A percentile compares a stretch with the other conserved stretches of the same genome.
These are phyloP conservation scores for Psilopogon haemacephalus DNA, from an alignment of 2,113 vertebrate species.

Conservation along the genomic window DNA sequence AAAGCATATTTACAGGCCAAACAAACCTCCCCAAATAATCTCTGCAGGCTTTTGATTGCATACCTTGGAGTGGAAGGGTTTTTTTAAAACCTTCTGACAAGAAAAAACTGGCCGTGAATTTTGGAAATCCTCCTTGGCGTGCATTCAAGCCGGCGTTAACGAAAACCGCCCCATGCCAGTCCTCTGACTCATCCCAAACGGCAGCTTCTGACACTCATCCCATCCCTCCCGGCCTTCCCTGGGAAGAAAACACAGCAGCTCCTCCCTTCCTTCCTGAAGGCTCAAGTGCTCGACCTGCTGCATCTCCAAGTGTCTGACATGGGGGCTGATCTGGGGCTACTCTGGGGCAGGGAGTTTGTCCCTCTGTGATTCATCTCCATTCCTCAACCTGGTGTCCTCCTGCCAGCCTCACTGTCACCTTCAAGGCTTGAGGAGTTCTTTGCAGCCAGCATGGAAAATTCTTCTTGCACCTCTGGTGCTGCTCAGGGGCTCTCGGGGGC, in stretches of 20 bases:
- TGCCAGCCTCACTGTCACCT: neutral
- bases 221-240: neutral
- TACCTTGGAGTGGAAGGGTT: conserved; percentile 1
- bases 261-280: conserved; percentile 57
- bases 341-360: neutral
- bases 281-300: neutral
- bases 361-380: too few species aligned
- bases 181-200: conserved; percentile 41
- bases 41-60: neutral
- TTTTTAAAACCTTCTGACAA: conserved; percentile 20
- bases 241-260: conserved; percentile 46
- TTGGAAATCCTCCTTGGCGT: conserved; percentile 57
- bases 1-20: conserved; percentile 28
- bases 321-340: neutral
- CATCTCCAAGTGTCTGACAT: neutral
- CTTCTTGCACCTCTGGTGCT: too few species aligned
- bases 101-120: conserved; percentile 50
- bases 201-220: conserved; percentile 6
- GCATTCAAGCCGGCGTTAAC: neutral
- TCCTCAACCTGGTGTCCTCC: neutral
- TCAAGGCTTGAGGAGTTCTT: neutral
- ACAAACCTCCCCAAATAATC: neutral
- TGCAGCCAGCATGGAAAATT: neutral
- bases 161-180: conserved; percentile 34
- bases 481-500: too few species aligned